Percentiles rank a stretch among this genome's conserved stretches.
phyloP scores from a whole-genome alignment of 2,797 vertebrate genomes.

The Anguilla megastoma region DNA sequence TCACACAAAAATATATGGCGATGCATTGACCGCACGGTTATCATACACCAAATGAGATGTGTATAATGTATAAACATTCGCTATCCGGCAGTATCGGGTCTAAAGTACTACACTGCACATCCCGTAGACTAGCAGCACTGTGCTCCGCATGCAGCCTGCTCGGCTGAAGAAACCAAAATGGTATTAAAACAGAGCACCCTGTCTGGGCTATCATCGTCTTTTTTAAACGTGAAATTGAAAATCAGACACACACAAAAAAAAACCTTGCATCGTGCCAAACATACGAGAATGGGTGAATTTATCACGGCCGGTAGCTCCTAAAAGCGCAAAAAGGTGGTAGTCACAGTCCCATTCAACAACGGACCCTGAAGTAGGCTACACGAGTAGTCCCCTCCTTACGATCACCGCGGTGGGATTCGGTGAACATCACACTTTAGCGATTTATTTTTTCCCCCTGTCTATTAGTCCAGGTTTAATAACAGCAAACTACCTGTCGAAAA shows the following conservation, averaged over 20 bases:
- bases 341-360: slow-evolving; percentile 48
- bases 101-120: neutral
- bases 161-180: neutral
- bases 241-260: neutral
- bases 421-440: slow-evolving; percentile 42
- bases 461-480: neutral
- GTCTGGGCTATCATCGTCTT: neutral
- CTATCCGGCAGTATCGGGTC: neutral
- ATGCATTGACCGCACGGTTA: neutral
- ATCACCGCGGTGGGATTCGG: slow-evolving; percentile 42
- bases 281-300: neutral
- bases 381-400: slow-evolving; percentile 47
- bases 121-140: neutral
- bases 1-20: neutral
- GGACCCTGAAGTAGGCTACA: slow-evolving; percentile 42
- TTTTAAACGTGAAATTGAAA: neutral
- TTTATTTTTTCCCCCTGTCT: slow-evolving; percentile 27
- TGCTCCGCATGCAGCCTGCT: neutral
- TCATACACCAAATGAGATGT: neutral
- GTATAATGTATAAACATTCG: neutral
- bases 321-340: neutral
- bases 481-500: neutral
- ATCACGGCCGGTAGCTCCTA: neutral
- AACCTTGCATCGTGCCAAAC: neutral
- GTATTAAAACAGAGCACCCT: neutral